A percentile compares a stretch with the other conserved stretches of the same genome.
These are phyloP conservation scores for Lepeophtheirus salmonis DNA, from an alignment of 1,140 invertebrate species.

Conservation along the genomic window DNA sequence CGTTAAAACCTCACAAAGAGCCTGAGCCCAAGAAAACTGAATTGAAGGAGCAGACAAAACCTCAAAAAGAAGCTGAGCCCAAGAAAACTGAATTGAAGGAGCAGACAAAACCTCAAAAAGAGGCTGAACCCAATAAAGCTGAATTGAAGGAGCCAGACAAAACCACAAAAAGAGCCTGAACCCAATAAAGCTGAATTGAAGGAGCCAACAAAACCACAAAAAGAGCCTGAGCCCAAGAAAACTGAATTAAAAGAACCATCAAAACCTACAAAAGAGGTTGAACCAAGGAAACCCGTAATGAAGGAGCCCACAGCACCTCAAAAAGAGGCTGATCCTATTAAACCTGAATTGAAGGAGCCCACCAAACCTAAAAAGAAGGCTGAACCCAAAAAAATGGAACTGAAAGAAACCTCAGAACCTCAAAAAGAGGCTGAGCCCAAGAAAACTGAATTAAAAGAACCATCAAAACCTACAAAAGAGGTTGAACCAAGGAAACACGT, in stretches of 20 bases:
- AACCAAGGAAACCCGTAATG: conserved; percentile 20
- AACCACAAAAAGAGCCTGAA: conserved; percentile 26
- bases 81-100: conserved; percentile 26
- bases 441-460: background rate
- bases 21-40: conserved; percentile 17
- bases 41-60: conserved; percentile 11
- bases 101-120: conserved; percentile 26
- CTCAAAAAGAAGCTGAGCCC: background rate
- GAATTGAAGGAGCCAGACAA: conserved; percentile 24
- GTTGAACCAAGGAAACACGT: no score
- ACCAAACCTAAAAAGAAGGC: background rate
- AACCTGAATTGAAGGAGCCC: conserved; percentile 9
- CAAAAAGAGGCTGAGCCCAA: background rate
- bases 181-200: conserved; percentile 21
- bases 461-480: background rate
- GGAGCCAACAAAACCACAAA: conserved; percentile 24
- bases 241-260: conserved; percentile 6
- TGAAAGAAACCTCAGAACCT: conserved; percentile 11
- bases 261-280: conserved; percentile 18
- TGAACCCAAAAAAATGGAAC: background rate
- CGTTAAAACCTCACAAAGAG: conserved; percentile 13
- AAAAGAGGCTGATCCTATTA: background rate
- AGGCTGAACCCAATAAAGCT: conserved; percentile 25
- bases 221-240: conserved; percentile 16
- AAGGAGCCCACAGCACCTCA: conserved; percentile 21